phyloP scores from a whole-genome alignment of 2,113 vertebrate genomes.

The Nycticryphes semicollaris region DNA sequence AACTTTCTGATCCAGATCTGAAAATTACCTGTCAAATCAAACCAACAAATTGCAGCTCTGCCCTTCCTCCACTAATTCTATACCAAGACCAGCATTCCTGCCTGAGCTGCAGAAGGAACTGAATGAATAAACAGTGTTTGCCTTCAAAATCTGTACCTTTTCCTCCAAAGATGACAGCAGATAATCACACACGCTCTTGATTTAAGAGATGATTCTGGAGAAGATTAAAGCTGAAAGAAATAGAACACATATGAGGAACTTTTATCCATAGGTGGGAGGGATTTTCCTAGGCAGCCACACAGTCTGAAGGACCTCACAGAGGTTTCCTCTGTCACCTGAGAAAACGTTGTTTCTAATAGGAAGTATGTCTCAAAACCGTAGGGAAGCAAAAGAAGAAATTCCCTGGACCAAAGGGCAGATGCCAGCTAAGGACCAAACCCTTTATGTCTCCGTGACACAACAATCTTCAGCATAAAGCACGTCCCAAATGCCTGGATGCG shows the following conservation, averaged over 20 bases:
- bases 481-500: background rate
- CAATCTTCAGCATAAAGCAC: background rate
- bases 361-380: background rate
- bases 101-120: background rate
- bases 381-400: background rate
- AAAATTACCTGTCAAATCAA: slow-evolving; percentile 56
- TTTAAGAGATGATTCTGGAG: slow-evolving; percentile 22
- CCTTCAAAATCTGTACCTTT: background rate
- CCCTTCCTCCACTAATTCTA: background rate
- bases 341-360: background rate
- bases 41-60: background rate
- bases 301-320: background rate
- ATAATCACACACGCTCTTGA: background rate
- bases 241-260: background rate
- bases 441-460: background rate
- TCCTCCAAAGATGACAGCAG: slow-evolving; percentile 18
- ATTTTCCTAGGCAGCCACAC: background rate
- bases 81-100: background rate
- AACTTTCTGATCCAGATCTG: slow-evolving; percentile 45
- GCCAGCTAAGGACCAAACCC: background rate
- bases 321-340: background rate
- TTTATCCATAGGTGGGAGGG: background rate
- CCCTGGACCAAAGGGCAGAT: background rate
- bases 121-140: slow-evolving; percentile 20
- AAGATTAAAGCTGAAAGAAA: slow-evolving; percentile 11